phyloP scores from a whole-genome alignment of 92 coral and sea anemone genomes.

The Scolanthus callimorphus region DNA sequence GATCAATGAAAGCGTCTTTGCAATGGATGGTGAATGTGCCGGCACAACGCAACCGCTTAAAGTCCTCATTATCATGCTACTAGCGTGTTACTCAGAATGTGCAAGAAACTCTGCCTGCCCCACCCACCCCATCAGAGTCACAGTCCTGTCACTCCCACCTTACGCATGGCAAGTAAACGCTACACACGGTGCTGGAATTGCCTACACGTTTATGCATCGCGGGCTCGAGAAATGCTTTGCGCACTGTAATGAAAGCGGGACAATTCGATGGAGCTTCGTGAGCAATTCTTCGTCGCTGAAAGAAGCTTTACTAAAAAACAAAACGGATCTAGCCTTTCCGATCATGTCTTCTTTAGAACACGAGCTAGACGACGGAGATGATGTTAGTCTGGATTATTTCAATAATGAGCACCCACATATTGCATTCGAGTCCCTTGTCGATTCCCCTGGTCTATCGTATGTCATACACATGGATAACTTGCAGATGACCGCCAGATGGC shows the following conservation, averaged over 20 bases:
- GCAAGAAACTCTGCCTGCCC: constrained; percentile 14
- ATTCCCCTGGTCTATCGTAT: constrained; percentile 32
- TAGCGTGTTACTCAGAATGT: too few relatives aligned
- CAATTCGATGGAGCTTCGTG: constrained; percentile 7
- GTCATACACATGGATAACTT: constrained; percentile 21
- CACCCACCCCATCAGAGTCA: constrained; percentile 1
- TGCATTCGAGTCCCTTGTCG: constrained; percentile 14
- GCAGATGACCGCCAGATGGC: constrained; percentile 13
- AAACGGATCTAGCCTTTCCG: constrained; percentile 24
- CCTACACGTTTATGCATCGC: constrained; percentile 10
- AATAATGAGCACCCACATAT: constrained; percentile 1
- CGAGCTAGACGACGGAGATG: constrained; percentile 13
- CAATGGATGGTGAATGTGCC: too few relatives aligned
- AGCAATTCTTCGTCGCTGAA: background rate
- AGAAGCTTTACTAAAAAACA: background rate
- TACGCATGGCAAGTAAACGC: background rate
- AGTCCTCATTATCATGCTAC: too few relatives aligned
- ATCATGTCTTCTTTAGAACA: constrained; percentile 10
- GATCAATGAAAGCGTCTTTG: too few relatives aligned
- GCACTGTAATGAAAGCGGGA: constrained; percentile 5
- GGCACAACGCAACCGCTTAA: too few relatives aligned
- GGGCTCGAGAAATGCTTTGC: constrained; percentile 20
- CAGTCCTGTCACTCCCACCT: constrained; percentile 10
- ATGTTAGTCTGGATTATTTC: background rate
- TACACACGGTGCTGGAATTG: constrained; percentile 11